Evolutionary conservation across 2,888 invertebrate species (phyloP).

Genomic region (Hemaris fuciformis): DNA sequence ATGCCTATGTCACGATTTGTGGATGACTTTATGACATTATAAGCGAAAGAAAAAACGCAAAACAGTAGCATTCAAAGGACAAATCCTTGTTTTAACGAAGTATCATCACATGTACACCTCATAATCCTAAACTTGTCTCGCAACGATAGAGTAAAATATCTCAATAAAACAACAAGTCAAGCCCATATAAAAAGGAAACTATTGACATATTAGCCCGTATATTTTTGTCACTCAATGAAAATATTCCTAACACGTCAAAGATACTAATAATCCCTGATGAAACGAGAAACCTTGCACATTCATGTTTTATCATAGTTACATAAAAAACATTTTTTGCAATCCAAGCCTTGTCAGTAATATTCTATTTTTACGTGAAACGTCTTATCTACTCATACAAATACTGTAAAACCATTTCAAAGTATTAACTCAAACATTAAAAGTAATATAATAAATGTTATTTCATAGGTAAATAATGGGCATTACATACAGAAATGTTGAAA

Average conservation of each 20-base stretch:
- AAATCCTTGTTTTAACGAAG: too few species aligned
- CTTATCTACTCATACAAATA: background rate
- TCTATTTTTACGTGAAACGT: conserved; percentile 24
- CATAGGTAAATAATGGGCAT: background rate
- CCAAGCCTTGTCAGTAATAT: conserved; percentile 19
- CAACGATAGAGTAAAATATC: too few species aligned
- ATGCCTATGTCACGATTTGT: too few species aligned
- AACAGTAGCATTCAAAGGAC: too few species aligned
- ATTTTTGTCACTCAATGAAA: background rate
- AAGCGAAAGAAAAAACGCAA: too few species aligned
- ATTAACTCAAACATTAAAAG: background rate
- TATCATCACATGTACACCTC: too few species aligned
- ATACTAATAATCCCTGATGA: conserved; percentile 8
- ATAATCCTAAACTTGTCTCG: too few species aligned
- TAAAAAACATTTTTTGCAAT: conserved; percentile 25
- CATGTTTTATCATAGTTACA: conserved; percentile 13
- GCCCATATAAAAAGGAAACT: background rate
- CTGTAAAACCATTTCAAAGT: background rate
- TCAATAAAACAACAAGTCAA: too few species aligned
- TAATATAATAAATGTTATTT: background rate
- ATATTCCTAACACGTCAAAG: conserved; percentile 1
- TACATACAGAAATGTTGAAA: background rate
- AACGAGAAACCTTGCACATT: conserved; percentile 13
- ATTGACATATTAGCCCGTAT: background rate
- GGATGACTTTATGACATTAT: too few species aligned